Base-by-base conservation (phyloP, 2,888 invertebrate genomes). In the Heliconius aoede region DNA sequence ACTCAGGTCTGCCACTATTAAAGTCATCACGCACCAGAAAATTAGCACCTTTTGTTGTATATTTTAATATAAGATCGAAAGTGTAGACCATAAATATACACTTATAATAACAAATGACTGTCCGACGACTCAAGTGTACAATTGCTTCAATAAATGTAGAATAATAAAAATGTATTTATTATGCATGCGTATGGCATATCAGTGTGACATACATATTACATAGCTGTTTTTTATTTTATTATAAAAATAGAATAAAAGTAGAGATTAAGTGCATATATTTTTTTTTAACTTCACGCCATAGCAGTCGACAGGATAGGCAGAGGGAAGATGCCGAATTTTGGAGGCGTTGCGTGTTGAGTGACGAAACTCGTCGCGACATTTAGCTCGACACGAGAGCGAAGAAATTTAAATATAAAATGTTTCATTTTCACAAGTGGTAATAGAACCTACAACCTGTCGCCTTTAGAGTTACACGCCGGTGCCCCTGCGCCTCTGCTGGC, bases 11-110 rank as follows among this genome's bases (percentile, higher is more conserved):
- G 84, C 82, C 79, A 85, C 89, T 87, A 91, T 94, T 94, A 94
- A 89, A 91, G 90, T 90, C 90, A 89, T 90, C 93, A 91, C 85
- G 83, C 85, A 81, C 86, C 92, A 91, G 90, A 93, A 94, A 93
- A 94, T 94, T 90, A 88, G 89, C 89, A 88, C 87, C 90, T 91
- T 91, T 89, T 89, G 89, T 36, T 90, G 88, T 89, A 89, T 90
- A 92, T 91, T 91, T 92, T 87, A 91, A 92, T 91, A 86, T 83
- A 83, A 89, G 83, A 91, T 90, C 88, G 88, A 91, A 90, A 90
- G 90, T 89, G 86, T 85, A 86, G 84, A 83, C 84, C 82, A 84
- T 83, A 84, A 84, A 83, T 85, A 83, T 86, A 81, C 83, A 84
- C 87, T 87, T 88, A 87, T 85, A 86, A 86, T 86, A 84, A 85